These are phyloP conservation scores for Sebastes jordani DNA, from an alignment of 2,797 vertebrate species.

Conservation along the genomic window DNA sequence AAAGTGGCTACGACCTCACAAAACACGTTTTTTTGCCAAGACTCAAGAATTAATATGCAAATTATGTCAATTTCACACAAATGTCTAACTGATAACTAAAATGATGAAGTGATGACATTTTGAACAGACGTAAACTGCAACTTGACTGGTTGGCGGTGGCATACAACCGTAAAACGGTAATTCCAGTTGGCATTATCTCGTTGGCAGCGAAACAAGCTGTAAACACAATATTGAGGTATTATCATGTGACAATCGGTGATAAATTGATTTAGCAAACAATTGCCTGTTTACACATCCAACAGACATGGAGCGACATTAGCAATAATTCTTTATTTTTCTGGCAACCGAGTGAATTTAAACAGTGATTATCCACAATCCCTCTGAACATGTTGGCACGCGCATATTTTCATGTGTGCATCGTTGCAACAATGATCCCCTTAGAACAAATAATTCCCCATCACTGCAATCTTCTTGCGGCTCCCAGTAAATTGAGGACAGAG, in stretches of 20 bases:
- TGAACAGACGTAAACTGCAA: too few species aligned
- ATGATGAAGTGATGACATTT: too few species aligned
- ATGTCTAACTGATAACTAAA: too few species aligned
- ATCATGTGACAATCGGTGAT: background rate
- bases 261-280: background rate
- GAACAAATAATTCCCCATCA: background rate
- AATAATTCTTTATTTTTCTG: background rate
- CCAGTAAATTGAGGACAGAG: background rate
- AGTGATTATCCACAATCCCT: background rate
- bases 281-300: background rate
- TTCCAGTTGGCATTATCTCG: background rate
- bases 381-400: background rate
- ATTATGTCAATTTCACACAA: too few species aligned
- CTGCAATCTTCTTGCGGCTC: background rate
- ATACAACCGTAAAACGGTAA: fast-evolving
- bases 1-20: too few species aligned
- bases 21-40: too few species aligned
- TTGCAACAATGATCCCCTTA: background rate
- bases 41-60: too few species aligned
- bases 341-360: background rate
- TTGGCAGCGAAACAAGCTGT: background rate
- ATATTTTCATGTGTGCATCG: background rate
- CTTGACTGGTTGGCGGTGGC: too few species aligned
- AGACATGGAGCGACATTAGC: background rate
- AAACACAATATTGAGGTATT: background rate